A percentile compares a stretch with the other conserved stretches of the same genome.
Evolutionary conservation across 2,888 invertebrate species (phyloP).

Genomic region (Stenodema calcarata): DNA sequence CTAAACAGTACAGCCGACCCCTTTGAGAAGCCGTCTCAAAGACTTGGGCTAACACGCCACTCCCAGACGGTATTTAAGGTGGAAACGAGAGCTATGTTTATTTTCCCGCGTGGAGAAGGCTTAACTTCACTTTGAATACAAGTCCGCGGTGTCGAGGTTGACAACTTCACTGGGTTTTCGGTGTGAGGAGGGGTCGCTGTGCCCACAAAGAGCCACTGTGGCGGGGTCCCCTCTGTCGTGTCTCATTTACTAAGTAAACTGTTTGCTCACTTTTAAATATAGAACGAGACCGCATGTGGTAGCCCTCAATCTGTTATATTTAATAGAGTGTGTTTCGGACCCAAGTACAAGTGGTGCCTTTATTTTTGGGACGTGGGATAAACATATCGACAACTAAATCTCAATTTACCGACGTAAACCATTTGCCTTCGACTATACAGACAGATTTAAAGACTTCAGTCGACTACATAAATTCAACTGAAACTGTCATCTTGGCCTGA

Average conservation of each 20-base stretch:
- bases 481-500: no score
- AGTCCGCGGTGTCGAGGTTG: conserved; percentile 22
- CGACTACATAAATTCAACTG: no score
- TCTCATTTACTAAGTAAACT: conserved; percentile 49
- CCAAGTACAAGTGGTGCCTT: conserved; percentile 20
- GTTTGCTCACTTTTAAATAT: conserved; percentile 44
- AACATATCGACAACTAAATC: conserved; percentile 17
- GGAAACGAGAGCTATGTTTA: not conserved
- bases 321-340: conserved; percentile 33
- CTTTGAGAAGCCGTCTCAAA: not conserved
- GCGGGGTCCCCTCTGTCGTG: conserved; percentile 34
- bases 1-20: not conserved
- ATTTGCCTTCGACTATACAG: not conserved
- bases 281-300: conserved; percentile 36
- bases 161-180: conserved; percentile 18
- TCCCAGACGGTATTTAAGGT: not conserved
- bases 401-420: not conserved
- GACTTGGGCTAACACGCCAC: not conserved
- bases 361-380: conserved; percentile 11
- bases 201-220: conserved; percentile 19
- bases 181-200: not conserved
- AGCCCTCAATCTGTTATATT: conserved; percentile 43
- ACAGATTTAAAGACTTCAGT: not conserved
- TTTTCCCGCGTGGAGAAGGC: not conserved
- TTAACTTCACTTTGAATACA: conserved; percentile 34